phyloP scores from a whole-genome alignment of 2,797 vertebrate species.

The Streptopelia turtur region DNA sequence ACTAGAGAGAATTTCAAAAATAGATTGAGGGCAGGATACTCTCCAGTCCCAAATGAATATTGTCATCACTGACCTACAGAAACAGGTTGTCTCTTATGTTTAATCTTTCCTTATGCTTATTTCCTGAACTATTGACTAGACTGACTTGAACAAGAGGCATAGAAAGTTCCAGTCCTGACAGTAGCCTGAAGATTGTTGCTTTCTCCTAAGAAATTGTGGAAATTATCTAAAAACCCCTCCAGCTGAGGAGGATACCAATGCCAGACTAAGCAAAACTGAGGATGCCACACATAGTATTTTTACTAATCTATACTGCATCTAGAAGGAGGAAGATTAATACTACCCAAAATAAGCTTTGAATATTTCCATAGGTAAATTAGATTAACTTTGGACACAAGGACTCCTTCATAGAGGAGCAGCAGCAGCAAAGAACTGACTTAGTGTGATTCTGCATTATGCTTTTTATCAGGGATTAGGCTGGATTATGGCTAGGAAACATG shows the following conservation, averaged over 20 bases:
- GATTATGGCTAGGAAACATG: neutral
- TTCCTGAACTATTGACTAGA: neutral
- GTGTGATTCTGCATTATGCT: neutral
- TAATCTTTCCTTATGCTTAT: neutral
- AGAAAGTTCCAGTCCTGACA: slow-evolving; percentile 1
- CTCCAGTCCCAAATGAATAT: neutral
- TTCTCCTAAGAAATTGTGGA: neutral
- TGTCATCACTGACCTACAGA: slow-evolving; percentile 16
- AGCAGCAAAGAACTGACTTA: neutral
- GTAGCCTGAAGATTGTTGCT: slow-evolving; percentile 3
- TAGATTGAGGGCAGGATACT: neutral
- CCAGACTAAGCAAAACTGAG: neutral
- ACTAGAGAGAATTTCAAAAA: neutral
- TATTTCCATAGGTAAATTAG: neutral
- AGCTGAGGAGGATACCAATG: neutral
- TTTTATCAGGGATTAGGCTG: neutral
- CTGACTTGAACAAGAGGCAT: neutral
- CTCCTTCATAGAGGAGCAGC: neutral
- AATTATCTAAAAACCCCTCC: slow-evolving; percentile 10
- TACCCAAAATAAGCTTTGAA: neutral
- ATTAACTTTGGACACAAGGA: neutral
- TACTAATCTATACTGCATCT: neutral
- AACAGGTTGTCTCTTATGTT: slow-evolving; percentile 11
- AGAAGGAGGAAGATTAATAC: neutral
- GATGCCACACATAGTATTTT: neutral